These are phyloP conservation scores for Hipparchia sbordonii DNA, from an alignment of 2,888 invertebrate genomes.

Conservation along the genomic window DNA sequence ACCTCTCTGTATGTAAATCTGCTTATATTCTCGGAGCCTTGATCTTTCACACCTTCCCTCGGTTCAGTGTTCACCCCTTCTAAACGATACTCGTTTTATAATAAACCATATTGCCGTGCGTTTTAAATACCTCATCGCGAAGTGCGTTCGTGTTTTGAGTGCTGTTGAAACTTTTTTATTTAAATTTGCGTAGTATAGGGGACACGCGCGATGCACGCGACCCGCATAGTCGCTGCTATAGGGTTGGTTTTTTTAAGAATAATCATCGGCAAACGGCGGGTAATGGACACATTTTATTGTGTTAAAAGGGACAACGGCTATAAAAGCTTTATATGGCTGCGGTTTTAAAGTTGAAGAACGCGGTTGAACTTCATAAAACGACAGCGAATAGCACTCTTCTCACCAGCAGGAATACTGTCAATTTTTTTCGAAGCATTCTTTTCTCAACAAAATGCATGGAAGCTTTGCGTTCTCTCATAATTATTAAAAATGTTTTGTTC, in stretches of 20 bases:
- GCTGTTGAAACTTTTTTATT: conserved; percentile 61
- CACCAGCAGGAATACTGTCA: conserved; percentile 2
- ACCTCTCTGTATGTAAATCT: conserved; percentile 65
- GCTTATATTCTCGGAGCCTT: conserved; percentile 58
- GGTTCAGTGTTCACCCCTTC: conserved; percentile 53
- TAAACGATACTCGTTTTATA: conserved; percentile 30
- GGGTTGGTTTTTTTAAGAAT: conserved; percentile 51
- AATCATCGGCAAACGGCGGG: conserved; percentile 59
- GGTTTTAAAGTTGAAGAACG: conserved; percentile 37
- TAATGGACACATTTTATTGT: conserved; percentile 49
- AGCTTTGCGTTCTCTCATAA: conserved; percentile 24
- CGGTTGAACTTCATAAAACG: conserved; percentile 32
- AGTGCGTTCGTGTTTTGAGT: conserved; percentile 58
- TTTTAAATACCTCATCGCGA: conserved; percentile 52
- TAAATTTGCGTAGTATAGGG: conserved; percentile 74
- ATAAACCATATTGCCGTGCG: conserved; percentile 42
- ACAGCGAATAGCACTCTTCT: conserved; percentile 29
- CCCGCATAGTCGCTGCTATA: conserved; percentile 61
- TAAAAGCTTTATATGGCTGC: conserved; percentile 40
- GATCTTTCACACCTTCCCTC: conserved; percentile 70
- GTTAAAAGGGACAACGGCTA: conserved; percentile 38
- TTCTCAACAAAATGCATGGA: conserved; percentile 30
- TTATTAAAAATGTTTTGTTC: conserved; percentile 30
- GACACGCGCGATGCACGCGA: conserved; percentile 77
- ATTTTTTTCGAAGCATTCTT: conserved; percentile 28